Conservation (phyloP, 2,888 invertebrate genomes). For the Drosophila meridionalis region DNA sequence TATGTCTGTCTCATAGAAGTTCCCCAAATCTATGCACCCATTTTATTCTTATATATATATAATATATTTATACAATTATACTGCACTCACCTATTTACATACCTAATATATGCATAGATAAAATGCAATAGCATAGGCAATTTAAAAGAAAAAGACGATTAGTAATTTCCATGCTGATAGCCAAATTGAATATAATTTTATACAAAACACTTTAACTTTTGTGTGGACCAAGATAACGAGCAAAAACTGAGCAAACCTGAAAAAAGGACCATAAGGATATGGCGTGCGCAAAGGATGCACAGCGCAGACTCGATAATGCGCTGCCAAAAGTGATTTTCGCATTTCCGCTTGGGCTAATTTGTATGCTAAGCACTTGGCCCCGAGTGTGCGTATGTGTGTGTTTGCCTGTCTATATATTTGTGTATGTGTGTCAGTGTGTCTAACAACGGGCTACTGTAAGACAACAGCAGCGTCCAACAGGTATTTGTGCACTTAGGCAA, state of each 20-base stretch:
- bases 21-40: neutral
- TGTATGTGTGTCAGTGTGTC: slow-evolving; percentile 15
- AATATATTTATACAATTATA: neutral
- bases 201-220: slow-evolving; percentile 12
- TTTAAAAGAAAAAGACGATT: neutral
- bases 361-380: slow-evolving; percentile 74
- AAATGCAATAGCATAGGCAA: neutral
- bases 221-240: slow-evolving; percentile 3
- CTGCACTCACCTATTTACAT: neutral
- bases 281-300: slow-evolving; percentile 3
- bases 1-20: too few species aligned
- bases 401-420: slow-evolving; percentile 7
- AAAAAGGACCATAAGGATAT: slow-evolving; percentile 5
- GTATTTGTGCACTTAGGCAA: slow-evolving; percentile 43
- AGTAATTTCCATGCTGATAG: slow-evolving; percentile 55
- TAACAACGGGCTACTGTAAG: slow-evolving; percentile 27
- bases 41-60: neutral
- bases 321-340: slow-evolving; percentile 76
- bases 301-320: slow-evolving; percentile 65
- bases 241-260: neutral
- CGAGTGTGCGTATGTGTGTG: slow-evolving; percentile 1
- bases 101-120: neutral
- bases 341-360: slow-evolving; percentile 75
- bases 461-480: slow-evolving; percentile 59
- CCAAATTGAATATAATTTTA: slow-evolving; percentile 55